Base-by-base conservation (phyloP, 2,113 vertebrate genomes). In the Paedocypris sp. region DNA sequence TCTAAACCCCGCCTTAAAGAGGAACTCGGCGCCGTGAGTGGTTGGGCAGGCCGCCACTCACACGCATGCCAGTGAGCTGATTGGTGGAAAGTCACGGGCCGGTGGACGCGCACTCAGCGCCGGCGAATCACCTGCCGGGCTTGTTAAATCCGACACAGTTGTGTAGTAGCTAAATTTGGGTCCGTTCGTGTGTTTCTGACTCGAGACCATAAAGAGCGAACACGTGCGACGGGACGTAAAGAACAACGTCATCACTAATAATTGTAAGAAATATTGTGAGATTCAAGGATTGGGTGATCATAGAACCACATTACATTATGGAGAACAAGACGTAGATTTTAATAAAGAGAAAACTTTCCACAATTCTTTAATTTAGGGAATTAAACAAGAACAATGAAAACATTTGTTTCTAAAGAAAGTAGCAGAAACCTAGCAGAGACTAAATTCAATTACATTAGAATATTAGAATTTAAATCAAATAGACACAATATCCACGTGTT, bases 1-100 rank as follows among this genome's bases (percentile, higher is more conserved):
- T 19, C 7, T 2, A 48, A 62, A 33, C 19, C 49, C 73, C 78
- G 62, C 81, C 82, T 38, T n/a, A 26, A 2, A 29, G 2, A 5
- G 1, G 9, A 29, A 46, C 1, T 0, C 1, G 1, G 28, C 1
- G 1, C 9, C 43, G 0, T 51, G 15, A 84, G 78, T 82, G 76
- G 77, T 3, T 6, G 3, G 18, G 3, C 1, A 1, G 0, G 0
- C 28, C 8, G 69, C 23, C 76, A 47, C 41, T 82, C 79, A 78
- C 13, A 1, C 15, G 46, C 5, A 49, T 18, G 9, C 15, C 12
- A 6, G 8, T 9, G 2, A 3, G 16, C 4, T 41, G 5, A 69
- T 73, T 73, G 68, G 71, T 6, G 20, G 2, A 53, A 11, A 9
- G 5, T 13, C 15, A 25, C 28, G 42, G 62, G 57, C 41, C 7